These are phyloP conservation scores for Lagria hirta DNA, from an alignment of 2,888 invertebrate genomes.

Conservation along the genomic window DNA sequence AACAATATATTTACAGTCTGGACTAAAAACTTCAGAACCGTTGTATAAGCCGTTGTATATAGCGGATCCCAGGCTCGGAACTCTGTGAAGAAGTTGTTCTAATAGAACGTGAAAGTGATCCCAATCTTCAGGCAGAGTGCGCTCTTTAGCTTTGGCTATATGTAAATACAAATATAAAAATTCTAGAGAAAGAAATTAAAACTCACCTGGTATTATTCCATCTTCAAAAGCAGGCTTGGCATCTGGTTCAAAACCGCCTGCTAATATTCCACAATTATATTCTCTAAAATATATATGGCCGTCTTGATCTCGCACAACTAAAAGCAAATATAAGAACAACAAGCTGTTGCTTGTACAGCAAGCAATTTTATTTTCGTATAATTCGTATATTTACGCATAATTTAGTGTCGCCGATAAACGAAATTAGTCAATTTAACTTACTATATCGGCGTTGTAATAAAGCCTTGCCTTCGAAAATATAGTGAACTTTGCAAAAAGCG, in stretches of 20 bases:
- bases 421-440: too few species aligned
- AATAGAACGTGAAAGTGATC: conserved; percentile 92
- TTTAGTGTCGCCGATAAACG: too few species aligned
- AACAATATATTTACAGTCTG: conserved; percentile 94
- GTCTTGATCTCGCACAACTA: conserved; percentile 84
- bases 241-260: conserved; percentile 88
- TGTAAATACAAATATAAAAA: conserved; percentile 1
- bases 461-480: too few species aligned
- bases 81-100: conserved; percentile 79
- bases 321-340: conserved; percentile 18
- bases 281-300: conserved; percentile 85
- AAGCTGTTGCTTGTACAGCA: too few species aligned
- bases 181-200: conserved; percentile 1
- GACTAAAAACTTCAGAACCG: conserved; percentile 93
- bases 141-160: conserved; percentile 62
- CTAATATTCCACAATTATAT: conserved; percentile 79
- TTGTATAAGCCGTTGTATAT: conserved; percentile 80
- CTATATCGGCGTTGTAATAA: too few species aligned
- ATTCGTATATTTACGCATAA: too few species aligned
- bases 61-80: conserved; percentile 76
- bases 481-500: too few species aligned
- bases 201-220: conserved; percentile 62
- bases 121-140: conserved; percentile 86
- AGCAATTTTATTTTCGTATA: too few species aligned
- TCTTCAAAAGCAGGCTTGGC: conserved; percentile 91